Evolutionary conservation across 2,797 vertebrate genomes (phyloP), one percentile per base, ranked within the genome.

Genomic region (Alfaro cultratus): DNA sequence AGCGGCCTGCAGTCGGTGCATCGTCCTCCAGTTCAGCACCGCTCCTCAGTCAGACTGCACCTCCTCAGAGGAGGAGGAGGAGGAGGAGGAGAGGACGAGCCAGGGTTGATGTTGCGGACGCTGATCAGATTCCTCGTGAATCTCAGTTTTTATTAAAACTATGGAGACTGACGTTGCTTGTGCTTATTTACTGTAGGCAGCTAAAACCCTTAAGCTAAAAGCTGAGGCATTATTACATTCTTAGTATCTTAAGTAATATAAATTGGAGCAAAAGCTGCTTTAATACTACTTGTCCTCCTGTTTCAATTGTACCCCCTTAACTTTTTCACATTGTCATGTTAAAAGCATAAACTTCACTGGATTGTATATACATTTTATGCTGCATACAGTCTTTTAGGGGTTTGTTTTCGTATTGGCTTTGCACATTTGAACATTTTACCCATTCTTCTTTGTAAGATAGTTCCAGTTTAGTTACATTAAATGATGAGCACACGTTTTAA

Each of bases 1-100:
- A 73, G 57, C 5, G 41, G 51, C 43, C 15, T 39, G 45, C 72
- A 73, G 78, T 76, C 88, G 77, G 77, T 85, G 81, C 83, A 73
- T 77, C 88, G 60, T 36, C 84, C 68, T 29, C 31, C 71, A 73
- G 45, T 18, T 64, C 41, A 78, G 34, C 75, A 73, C 62, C 62
- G 21, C 5, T 39, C 34, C 10, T 76, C 82, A 75, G 68, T 80
- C 78, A 82, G 80, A 79, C 80, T 74, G 76, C 75, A 53, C 60
- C 87, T 75, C 78, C 34, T 74, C 23, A 12, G 12, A n/a, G 49
- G 31, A 78, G 64, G 31, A n/a, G 60, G 70, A 74, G 43, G 39
- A 12, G 10, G 11, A 47, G 46, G 46, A 47, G 46, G 46, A 47
- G 47, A 51, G 49, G 49, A 51, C 49, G 49, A 23, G 71, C 60